These are phyloP conservation scores for Bradysia coprophila DNA, from an alignment of 1,140 invertebrate genomes.

Conservation along the genomic window DNA sequence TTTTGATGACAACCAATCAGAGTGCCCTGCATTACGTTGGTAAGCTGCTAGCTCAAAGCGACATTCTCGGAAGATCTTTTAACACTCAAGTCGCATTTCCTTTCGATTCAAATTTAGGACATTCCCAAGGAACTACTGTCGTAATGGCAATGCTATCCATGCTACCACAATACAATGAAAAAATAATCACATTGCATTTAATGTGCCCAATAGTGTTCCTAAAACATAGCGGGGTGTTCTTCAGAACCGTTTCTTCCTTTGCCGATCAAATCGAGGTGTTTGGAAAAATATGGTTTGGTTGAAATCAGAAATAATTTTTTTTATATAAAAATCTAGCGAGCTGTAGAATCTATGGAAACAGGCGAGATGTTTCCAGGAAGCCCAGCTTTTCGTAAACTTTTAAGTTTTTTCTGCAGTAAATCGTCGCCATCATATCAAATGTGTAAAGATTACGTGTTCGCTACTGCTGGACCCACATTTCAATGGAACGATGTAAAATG, in stretches of 20 bases:
- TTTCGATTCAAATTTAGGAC: too few species aligned
- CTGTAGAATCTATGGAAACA: neutral
- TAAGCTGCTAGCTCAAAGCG: too few species aligned
- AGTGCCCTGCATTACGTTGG: conserved; percentile 31
- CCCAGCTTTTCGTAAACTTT: neutral
- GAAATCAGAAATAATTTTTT: neutral
- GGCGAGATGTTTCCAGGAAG: neutral
- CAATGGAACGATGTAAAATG: too few species aligned
- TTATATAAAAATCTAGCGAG: neutral
- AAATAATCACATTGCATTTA: conserved; percentile 41
- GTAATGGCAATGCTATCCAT: conserved; percentile 40
- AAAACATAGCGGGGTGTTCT: conserved; percentile 28
- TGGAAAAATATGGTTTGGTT: neutral
- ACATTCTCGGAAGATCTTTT: too few species aligned
- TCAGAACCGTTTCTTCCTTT: too few species aligned
- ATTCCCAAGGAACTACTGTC: conserved; percentile 45
- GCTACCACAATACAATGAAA: conserved; percentile 41
- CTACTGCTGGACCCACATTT: too few species aligned
- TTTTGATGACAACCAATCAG: conserved; percentile 27
- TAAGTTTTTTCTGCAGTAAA: too few species aligned
- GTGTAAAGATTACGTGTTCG: too few species aligned
- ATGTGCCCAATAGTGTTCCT: conserved; percentile 46
- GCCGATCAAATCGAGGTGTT: neutral
- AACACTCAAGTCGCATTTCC: too few species aligned
- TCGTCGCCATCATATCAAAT: too few species aligned